Evolutionary conservation across 2,113 vertebrate species (phyloP).

Genomic region (Oreochromis tanganicae): DNA sequence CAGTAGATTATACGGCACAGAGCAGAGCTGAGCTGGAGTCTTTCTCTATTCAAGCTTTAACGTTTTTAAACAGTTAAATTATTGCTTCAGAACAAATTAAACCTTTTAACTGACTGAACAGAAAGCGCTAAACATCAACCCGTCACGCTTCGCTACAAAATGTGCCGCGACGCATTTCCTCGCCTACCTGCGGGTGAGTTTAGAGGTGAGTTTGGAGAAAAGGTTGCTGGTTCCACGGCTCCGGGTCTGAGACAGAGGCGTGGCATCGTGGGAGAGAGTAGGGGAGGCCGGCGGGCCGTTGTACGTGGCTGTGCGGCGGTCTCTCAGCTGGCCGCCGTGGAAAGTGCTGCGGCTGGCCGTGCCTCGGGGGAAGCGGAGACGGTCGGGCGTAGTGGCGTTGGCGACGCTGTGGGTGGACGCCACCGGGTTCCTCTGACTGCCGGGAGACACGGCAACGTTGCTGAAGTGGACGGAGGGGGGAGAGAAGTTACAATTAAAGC

Average conservation of each 20-base stretch:
- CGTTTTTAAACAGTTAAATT: neutral
- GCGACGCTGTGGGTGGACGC: conserved; percentile 93
- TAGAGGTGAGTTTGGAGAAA: conserved; percentile 95
- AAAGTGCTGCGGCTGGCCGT: conserved; percentile 95
- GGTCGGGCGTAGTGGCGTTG: conserved; percentile 87
- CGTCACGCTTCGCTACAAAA: neutral
- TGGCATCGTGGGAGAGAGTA: conserved; percentile 89
- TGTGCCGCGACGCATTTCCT: neutral
- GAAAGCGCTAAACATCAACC: neutral
- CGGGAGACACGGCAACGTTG: conserved; percentile 78
- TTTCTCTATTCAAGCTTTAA: neutral
- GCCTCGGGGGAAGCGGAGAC: conserved; percentile 90
- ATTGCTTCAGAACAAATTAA: neutral
- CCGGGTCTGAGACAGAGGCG: conserved; percentile 87
- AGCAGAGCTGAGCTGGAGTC: neutral
- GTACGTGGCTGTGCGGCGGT: conserved; percentile 93
- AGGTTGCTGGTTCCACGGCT: conserved; percentile 93
- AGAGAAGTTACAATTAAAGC: rapidly evolving
- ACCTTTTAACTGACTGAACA: neutral
- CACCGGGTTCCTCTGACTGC: conserved; percentile 86
- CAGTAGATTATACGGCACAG: neutral
- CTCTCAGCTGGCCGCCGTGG: conserved; percentile 89
- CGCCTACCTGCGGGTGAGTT: conserved; percentile 91
- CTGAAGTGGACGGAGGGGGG: neutral
- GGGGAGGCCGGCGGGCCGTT: conserved; percentile 94